Percentiles rank a stretch among this genome's conserved stretches.
phyloP scores from a whole-genome alignment of 2,888 invertebrate species.

The Kryphioiulus occultus region DNA sequence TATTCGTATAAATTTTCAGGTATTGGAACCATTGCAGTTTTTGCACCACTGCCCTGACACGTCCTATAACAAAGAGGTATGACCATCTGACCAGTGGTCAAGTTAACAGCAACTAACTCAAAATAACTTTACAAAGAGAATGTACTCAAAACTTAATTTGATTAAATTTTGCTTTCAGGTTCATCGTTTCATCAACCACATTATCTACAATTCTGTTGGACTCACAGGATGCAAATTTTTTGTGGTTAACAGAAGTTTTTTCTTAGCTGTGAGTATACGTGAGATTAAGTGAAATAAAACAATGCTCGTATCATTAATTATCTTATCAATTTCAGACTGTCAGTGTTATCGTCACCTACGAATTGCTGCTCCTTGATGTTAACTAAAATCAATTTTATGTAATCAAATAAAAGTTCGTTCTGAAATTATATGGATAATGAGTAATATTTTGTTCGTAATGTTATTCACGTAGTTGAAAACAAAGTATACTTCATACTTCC shows the following conservation, averaged over 20 bases:
- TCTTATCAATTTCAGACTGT: slow-evolving; percentile 39
- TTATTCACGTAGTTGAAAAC: too few relatives aligned
- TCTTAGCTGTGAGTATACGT: slow-evolving; percentile 44
- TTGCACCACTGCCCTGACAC: slow-evolving; percentile 33
- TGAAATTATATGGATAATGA: too few relatives aligned
- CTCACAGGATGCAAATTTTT: slow-evolving; percentile 46
- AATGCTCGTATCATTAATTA: neutral
- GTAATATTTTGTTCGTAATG: too few relatives aligned
- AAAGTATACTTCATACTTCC: too few relatives aligned
- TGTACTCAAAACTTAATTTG: too few relatives aligned
- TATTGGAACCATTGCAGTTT: slow-evolving; percentile 37
- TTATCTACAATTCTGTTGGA: slow-evolving; percentile 13
- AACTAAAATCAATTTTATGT: neutral
- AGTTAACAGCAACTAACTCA: too few relatives aligned
- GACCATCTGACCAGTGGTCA: too few relatives aligned
- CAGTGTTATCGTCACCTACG: slow-evolving; percentile 45
- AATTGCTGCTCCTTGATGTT: slow-evolving; percentile 46
- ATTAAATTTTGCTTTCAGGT: too few relatives aligned
- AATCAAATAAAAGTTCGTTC: too few relatives aligned
- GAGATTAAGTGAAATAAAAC: too few relatives aligned
- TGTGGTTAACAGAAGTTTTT: slow-evolving; percentile 43
- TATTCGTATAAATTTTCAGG: neutral
- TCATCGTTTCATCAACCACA: slow-evolving; percentile 43
- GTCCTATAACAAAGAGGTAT: slow-evolving; percentile 42
- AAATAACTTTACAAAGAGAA: too few relatives aligned